phyloP scores from a whole-genome alignment of 2,888 invertebrate species.

The Drosophila meridionalis region DNA sequence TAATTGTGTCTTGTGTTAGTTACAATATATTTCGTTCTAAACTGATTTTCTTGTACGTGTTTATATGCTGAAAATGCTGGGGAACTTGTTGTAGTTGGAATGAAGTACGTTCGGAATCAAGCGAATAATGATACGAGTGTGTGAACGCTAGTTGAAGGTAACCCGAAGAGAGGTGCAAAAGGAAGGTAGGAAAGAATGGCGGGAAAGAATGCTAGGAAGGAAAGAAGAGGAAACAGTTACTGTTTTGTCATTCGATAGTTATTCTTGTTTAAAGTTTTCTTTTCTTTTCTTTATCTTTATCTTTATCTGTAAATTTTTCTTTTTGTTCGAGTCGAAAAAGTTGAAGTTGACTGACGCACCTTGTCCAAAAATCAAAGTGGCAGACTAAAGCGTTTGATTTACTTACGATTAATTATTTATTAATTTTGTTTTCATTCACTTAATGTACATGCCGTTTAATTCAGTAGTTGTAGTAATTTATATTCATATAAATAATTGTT shows the following conservation, averaged over 20 bases:
- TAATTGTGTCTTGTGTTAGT: slow-evolving; percentile 76
- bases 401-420: slow-evolving; percentile 66
- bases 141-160: slow-evolving; percentile 24
- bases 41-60: slow-evolving; percentile 62
- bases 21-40: slow-evolving; percentile 79
- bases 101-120: slow-evolving; percentile 44
- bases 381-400: slow-evolving; percentile 79
- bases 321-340: slow-evolving; percentile 57
- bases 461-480: slow-evolving; percentile 64
- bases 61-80: slow-evolving; percentile 64
- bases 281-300: slow-evolving; percentile 5
- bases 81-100: slow-evolving; percentile 30
- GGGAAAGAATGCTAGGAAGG: slow-evolving; percentile 13
- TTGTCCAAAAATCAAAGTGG: slow-evolving; percentile 81
- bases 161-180: slow-evolving; percentile 43
- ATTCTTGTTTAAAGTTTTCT: slow-evolving; percentile 17
- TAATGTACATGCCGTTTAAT: slow-evolving; percentile 74
- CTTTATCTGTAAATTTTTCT: slow-evolving; percentile 2
- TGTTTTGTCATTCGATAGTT: slow-evolving; percentile 32
- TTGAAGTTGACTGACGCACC: slow-evolving; percentile 73
- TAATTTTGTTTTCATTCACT: slow-evolving; percentile 62
- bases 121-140: slow-evolving; percentile 31
- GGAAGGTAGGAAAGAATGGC: slow-evolving; percentile 29
- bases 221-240: slow-evolving; percentile 26
- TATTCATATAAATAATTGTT: slow-evolving; percentile 70